A percentile compares a stretch with the other conserved stretches of the same genome.
phyloP scores from a whole-genome alignment of 2,888 invertebrate genomes.

The Rhamphomyia laevipes region DNA sequence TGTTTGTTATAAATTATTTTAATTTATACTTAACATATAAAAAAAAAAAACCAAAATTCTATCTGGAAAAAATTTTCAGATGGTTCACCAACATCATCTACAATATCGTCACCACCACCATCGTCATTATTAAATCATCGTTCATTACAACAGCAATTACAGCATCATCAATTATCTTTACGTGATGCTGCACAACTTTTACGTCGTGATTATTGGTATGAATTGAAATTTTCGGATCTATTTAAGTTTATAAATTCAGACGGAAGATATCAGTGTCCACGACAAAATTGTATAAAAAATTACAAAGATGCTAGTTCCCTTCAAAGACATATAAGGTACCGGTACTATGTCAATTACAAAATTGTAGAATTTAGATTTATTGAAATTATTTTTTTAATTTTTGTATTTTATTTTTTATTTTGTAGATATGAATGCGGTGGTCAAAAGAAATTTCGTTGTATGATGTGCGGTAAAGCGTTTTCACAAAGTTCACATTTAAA shows the following conservation, averaged over 20 bases:
- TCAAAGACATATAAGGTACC: conserved; percentile 39
- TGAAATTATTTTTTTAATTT: conserved; percentile 3
- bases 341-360: no score
- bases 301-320: conserved; percentile 40
- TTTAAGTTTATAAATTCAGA: conserved; percentile 38
- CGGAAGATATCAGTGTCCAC: conserved; percentile 38
- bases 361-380: no score
- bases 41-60: neutral
- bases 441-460: conserved; percentile 54
- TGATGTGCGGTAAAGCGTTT: conserved; percentile 50
- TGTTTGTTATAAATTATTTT: neutral
- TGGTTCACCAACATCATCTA: conserved; percentile 3
- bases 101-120: conserved; percentile 26
- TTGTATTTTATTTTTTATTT: conserved; percentile 6
- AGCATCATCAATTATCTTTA: conserved; percentile 16
- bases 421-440: conserved; percentile 58
- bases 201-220: conserved; percentile 38
- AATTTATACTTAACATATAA: neutral
- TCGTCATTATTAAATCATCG: neutral
- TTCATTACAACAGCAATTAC: conserved; percentile 4
- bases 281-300: conserved; percentile 37
- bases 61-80: conserved; percentile 1
- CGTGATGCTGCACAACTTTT: conserved; percentile 26
- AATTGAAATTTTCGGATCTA: conserved; percentile 38
- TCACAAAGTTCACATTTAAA: conserved; percentile 56